Evolutionary conservation across 2,797 vertebrate species (phyloP), one percentile per base, ranked within the genome.

Genomic region (Sparidentex hasta): DNA sequence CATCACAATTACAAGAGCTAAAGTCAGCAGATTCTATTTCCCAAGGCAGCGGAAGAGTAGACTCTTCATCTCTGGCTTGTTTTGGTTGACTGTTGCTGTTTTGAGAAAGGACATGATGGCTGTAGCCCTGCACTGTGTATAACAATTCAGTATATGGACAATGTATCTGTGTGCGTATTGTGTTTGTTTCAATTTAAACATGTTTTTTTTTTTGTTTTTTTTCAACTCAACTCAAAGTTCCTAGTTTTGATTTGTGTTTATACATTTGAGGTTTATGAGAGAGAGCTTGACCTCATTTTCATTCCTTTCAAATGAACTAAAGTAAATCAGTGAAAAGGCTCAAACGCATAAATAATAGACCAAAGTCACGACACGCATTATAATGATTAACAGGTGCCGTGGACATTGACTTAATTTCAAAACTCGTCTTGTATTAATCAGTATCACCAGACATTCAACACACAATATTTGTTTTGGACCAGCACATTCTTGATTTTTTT

Each of bases 351-450:
- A 86, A 71, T 72, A 86, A 87, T 65, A 64, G 69, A 62, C 51
- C 21, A 3, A 76, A 90, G 74, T 88, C 85, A 89, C 71, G 59
- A 20, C 74, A 84, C 66, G 12, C 41, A 54, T 78, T 38, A 3
- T 81, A 76, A 87, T 86, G 75, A 77, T 71, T 76, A 84, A 88
- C 84, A 83, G 78, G 88, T 87, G 83, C 68, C 43, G 65, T 51
- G 41, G 59, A 76, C 66, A 71, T 38, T 66, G 47, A 65, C 16
- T 78, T 68, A 0, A 74, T 80, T 71, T 81, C 38, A 58, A 54
- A 73, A 71, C 55, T 81, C 38, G 50, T 63, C 33, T 56, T 65
- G 46, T 46, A 27, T 62, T 61, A 27, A 64, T 62, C 73, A 66
- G 57, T 25, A 55, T 76, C 23, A 51, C 4, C 44, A 78, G 54